A percentile compares a stretch with the other conserved stretches of the same genome.
Conservation (phyloP, 2,888 invertebrate species). For the Norana najaformis region DNA sequence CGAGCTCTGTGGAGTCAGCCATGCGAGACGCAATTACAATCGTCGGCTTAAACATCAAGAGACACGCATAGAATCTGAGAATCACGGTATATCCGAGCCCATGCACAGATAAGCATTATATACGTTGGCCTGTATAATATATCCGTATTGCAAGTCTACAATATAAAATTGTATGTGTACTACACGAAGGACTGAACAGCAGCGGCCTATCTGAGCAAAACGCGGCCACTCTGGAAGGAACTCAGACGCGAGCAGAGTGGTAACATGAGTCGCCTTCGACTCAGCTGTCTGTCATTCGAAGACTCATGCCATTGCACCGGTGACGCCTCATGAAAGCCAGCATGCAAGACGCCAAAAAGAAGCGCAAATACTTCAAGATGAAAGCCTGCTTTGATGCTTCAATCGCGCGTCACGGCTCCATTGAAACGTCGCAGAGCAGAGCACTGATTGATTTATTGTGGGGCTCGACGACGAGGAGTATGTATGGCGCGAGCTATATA, state of each 20-base stretch:
- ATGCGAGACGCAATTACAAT: not conserved
- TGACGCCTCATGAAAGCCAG: not conserved
- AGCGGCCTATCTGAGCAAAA: not conserved
- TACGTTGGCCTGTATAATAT: not conserved
- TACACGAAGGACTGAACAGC: not conserved
- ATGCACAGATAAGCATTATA: not conserved
- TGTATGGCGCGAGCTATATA: not conserved
- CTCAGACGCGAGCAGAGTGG: not conserved
- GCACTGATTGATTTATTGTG: not conserved
- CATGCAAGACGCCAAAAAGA: not conserved
- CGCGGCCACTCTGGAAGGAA: not conserved
- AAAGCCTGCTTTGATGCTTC: slow-evolving; percentile 1
- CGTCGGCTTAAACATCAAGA: not conserved
- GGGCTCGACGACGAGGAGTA: not conserved
- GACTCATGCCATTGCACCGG: not conserved
- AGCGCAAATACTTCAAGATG: not conserved
- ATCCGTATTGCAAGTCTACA: not conserved
- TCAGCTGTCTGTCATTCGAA: not conserved
- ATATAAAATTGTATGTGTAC: not conserved
- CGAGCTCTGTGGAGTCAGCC: not conserved
- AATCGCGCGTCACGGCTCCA: slow-evolving; percentile 13
- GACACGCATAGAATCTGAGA: not conserved
- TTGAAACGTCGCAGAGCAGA: not conserved
- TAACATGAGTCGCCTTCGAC: slow-evolving; percentile 1
- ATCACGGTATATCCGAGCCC: not conserved